Base-by-base conservation (phyloP, 2,888 invertebrate genomes). In the Panzeria rudis region DNA sequence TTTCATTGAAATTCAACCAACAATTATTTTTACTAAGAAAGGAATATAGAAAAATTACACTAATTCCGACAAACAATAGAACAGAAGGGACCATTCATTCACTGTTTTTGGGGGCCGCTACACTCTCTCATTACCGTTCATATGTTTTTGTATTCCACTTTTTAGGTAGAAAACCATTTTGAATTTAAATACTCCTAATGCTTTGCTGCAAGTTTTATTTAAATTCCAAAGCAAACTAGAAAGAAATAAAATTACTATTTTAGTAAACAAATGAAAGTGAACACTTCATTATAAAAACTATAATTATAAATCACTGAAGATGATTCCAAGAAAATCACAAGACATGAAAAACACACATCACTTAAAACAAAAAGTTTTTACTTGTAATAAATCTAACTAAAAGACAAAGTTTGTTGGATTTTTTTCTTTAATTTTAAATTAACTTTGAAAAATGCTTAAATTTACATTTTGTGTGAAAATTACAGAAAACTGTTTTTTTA, bases 381-480 rank as follows among this genome's bases (percentile, higher is more conserved):
- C 25, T 59, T 59, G 15, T 20, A 44, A 56, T 41, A 17, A 20
- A 44, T 71, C 29, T 44, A 17, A 1, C 41, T 41, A 17, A 56
- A 69, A 9, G 38, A 56, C 56, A 29, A 17, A 3, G 0, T 8
- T 38, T 23, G 2, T 20, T 62, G 2, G 1, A 17, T 41, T 44
- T 59, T 47, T 32, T 62, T 7, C n/a, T 23, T 41, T 44, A 41
- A 41, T 32, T 54, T 71, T 44, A 11, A 23, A 71, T 29, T 20
- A 29, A 47, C 6, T 61, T 11, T 35, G n/a, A 73, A n/a, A 61
- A 73, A 32, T 72, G 15, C n/a, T 47, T 32, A n/a, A 72, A 73
- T 50, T 61, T 35, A 23, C n/a, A 25, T 23, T 47, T 61, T 61
- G 59, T 32, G 15, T 59, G 7, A 13, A 47, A 73, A 35, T 13